A percentile compares a stretch with the other conserved stretches of the same genome.
Conservation (phyloP, 2,797 vertebrate genomes). For the Enteromius argenteus region DNA sequence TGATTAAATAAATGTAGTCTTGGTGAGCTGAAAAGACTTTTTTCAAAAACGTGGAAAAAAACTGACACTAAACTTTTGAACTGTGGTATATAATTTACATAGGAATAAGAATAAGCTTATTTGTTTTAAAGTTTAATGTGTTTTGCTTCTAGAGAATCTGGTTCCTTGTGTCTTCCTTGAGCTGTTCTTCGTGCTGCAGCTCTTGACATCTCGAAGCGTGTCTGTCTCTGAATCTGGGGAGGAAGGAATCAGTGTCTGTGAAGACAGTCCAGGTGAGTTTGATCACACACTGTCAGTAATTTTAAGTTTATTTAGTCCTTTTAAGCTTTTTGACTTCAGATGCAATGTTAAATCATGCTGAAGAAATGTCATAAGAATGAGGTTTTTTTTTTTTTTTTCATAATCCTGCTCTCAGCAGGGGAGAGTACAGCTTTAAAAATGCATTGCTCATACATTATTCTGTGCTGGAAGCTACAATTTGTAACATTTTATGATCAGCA, state of each 20-base stretch:
- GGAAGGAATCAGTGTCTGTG: slow-evolving; percentile 67
- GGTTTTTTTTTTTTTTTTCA: background rate
- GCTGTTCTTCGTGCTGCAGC: slow-evolving; percentile 94
- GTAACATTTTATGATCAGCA: background rate
- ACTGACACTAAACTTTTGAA: background rate
- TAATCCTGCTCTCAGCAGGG: background rate
- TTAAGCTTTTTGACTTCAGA: background rate
- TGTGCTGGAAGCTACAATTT: background rate
- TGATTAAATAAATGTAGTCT: background rate
- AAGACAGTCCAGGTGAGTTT: slow-evolving; percentile 67
- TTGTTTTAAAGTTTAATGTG: background rate
- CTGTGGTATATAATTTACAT: background rate
- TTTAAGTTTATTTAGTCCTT: background rate
- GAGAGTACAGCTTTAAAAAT: slow-evolving; percentile 8
- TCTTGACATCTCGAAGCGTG: slow-evolving; percentile 87
- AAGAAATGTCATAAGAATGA: slow-evolving; percentile 2
- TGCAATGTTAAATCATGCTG: slow-evolving; percentile 1
- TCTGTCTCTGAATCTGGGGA: slow-evolving; percentile 67
- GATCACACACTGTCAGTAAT: background rate
- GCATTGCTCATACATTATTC: slow-evolving; percentile 14
- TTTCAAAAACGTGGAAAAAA: too few relatives aligned
- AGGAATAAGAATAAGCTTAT: background rate
- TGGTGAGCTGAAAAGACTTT: background rate
- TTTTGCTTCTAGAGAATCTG: slow-evolving; percentile 85
- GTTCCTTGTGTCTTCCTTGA: slow-evolving; percentile 97